Percentiles rank a stretch among this genome's conserved stretches.
Evolutionary conservation across 2,888 invertebrate genomes (phyloP).

Genomic region (Spodoptera picta): DNA sequence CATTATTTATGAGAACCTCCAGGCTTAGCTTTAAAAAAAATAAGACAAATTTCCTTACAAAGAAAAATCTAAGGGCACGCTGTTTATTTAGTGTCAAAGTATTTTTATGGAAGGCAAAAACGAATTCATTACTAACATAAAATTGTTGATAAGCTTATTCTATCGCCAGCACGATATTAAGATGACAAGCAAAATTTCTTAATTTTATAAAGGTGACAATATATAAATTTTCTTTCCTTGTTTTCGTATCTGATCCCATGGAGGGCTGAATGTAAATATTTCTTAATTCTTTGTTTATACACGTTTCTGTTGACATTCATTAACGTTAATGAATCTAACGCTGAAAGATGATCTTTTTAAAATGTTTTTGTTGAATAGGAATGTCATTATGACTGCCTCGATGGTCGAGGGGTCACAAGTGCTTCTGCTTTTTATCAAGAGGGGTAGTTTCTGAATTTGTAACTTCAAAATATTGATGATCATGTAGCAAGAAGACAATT

Average conservation of each 20-base stretch:
- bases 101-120: slow-evolving; percentile 8
- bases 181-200: slow-evolving; percentile 5
- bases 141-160: no score
- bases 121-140: neutral
- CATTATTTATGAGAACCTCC: slow-evolving; percentile 49
- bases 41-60: slow-evolving; percentile 31
- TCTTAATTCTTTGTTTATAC: neutral
- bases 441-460: no score
- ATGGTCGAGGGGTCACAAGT: no score
- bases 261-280: neutral
- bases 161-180: slow-evolving; percentile 4
- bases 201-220: slow-evolving; percentile 5
- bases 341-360: no score
- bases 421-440: no score
- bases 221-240: neutral
- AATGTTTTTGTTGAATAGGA: no score
- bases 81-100: slow-evolving; percentile 41
- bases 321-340: no score
- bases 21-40: slow-evolving; percentile 31
- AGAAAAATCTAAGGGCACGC: slow-evolving; percentile 36
- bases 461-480: no score
- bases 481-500: no score
- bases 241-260: no score
- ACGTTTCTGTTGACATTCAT: no score
- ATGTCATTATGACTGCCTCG: no score